These are phyloP conservation scores for Bembecia ichneumoniformis DNA, from an alignment of 2,888 invertebrate species.

Conservation along the genomic window DNA sequence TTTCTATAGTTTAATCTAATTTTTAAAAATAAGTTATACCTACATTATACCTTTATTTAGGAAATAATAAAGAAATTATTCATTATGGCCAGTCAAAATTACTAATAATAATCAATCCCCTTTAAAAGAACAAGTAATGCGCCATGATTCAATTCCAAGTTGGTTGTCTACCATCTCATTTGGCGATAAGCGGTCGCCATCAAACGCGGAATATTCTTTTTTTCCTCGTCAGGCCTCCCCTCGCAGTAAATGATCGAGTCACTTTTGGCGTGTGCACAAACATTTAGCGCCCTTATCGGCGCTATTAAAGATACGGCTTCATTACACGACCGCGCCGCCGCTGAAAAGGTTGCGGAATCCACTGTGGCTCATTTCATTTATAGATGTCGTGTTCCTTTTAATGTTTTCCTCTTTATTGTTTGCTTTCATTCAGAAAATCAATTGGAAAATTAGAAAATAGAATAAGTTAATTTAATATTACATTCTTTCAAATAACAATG, in stretches of 20 bases:
- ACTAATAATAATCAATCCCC: not conserved
- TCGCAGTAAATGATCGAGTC: constrained; percentile 60
- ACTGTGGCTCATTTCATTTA: constrained; percentile 22
- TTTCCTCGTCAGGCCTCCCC: constrained; percentile 50
- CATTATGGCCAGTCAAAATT: not conserved
- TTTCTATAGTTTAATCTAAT: too few species aligned
- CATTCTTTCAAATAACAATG: too few species aligned
- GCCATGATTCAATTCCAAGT: constrained; percentile 46
- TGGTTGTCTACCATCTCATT: constrained; percentile 33
- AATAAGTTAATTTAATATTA: not conserved
- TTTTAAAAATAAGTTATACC: too few species aligned
- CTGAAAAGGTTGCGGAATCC: constrained; percentile 29
- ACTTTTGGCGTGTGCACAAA: constrained; percentile 71
- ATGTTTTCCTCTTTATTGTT: constrained; percentile 20
- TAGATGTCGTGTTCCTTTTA: constrained; percentile 17
- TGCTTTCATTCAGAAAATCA: constrained; percentile 7
- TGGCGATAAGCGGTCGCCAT: constrained; percentile 43
- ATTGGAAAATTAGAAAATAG: not conserved
- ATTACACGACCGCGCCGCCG: constrained; percentile 44
- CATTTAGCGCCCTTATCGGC: constrained; percentile 68
- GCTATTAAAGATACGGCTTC: constrained; percentile 71
- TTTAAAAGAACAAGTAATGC: not conserved
- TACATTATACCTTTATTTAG: too few species aligned
- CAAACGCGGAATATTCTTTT: constrained; percentile 39
- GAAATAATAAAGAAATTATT: too few species aligned